Evolutionary conservation across 2,888 invertebrate species (phyloP).

Genomic region (Lampropteryx suffumata): DNA sequence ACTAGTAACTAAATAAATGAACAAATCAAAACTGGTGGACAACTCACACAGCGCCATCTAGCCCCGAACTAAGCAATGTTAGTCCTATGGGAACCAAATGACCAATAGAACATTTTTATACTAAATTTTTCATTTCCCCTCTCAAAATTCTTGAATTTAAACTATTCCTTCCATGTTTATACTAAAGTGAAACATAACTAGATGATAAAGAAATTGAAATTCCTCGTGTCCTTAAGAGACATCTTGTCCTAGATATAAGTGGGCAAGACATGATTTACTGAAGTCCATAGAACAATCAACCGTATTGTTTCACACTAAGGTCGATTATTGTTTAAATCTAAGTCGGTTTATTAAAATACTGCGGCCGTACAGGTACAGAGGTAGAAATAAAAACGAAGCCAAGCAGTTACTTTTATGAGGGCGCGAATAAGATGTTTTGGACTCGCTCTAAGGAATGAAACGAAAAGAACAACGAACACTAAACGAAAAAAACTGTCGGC

Average conservation of each 20-base stretch:
- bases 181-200: slow-evolving; percentile 55
- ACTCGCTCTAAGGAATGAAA: slow-evolving; percentile 78
- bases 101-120: no score
- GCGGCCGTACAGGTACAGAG: slow-evolving; percentile 80
- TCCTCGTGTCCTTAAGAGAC: slow-evolving; percentile 75
- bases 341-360: slow-evolving; percentile 80
- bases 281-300: slow-evolving; percentile 39
- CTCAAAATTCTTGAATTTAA: neutral
- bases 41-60: no score
- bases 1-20: no score
- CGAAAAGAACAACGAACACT: slow-evolving; percentile 44
- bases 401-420: slow-evolving; percentile 83
- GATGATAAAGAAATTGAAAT: slow-evolving; percentile 81
- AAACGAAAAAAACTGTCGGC: slow-evolving; percentile 30
- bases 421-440: slow-evolving; percentile 83
- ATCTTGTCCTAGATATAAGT: slow-evolving; percentile 79
- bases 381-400: slow-evolving; percentile 81
- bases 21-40: no score
- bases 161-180: slow-evolving; percentile 39
- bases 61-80: no score
- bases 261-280: slow-evolving; percentile 69
- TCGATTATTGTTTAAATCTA: slow-evolving; percentile 39
- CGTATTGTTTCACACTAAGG: slow-evolving; percentile 42
- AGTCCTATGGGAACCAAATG: no score
- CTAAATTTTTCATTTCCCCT: no score